Evolutionary conservation across 1,140 invertebrate species (phyloP).

Genomic region (Arctopsyche grandis): DNA sequence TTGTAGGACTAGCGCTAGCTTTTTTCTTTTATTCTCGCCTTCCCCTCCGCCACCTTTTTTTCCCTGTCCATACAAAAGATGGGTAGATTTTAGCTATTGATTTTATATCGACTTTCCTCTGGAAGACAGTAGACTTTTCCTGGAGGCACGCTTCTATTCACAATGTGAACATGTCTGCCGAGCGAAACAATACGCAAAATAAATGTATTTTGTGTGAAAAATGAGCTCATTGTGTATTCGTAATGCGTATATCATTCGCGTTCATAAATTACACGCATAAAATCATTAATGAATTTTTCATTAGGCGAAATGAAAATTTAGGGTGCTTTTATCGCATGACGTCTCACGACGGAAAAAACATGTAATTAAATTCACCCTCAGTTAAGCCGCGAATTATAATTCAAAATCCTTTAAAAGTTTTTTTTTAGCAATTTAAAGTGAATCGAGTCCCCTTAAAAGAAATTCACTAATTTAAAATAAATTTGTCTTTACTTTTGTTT

Average conservation of each 20-base stretch:
- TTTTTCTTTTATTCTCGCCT: not conserved
- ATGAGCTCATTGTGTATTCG: slow-evolving; percentile 18
- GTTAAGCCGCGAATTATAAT: not conserved
- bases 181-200: not conserved
- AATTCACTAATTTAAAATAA: too few species aligned
- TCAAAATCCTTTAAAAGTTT: too few species aligned
- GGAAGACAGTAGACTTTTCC: not conserved
- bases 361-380: not conserved
- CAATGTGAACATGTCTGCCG: too few species aligned
- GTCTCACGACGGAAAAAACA: not conserved
- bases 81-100: slow-evolving; percentile 12
- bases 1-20: not conserved
- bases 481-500: too few species aligned
- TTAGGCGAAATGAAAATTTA: slow-evolving; percentile 20
- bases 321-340: slow-evolving; percentile 10
- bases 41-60: not conserved
- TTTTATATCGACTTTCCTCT: slow-evolving; percentile 8
- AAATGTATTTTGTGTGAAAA: not conserved
- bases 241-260: slow-evolving; percentile 16
- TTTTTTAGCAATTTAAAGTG: too few species aligned
- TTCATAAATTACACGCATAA: slow-evolving; percentile 15
- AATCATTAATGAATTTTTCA: slow-evolving; percentile 21
- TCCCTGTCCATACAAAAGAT: not conserved
- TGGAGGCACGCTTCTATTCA: not conserved
- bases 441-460: too few species aligned